Percentiles rank a stretch among this genome's conserved stretches.
Conservation (phyloP, 2,113 vertebrate genomes). For the Parotia lawesii region DNA sequence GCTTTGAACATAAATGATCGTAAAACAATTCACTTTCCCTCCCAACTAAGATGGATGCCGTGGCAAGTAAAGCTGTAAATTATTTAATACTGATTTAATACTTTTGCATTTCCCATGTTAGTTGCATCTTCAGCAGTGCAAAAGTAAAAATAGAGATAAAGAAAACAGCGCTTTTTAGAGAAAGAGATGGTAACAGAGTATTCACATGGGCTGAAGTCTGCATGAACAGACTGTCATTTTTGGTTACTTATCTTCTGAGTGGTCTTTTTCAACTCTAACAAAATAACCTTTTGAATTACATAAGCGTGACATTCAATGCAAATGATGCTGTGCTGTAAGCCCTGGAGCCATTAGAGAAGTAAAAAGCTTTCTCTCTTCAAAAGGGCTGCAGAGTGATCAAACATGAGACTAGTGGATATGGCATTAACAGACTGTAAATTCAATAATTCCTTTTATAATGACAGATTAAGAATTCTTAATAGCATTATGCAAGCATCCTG, state of each 20-base stretch:
- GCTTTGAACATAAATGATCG: not conserved
- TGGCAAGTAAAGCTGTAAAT: not conserved
- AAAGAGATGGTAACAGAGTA: not conserved
- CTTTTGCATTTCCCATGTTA: not conserved
- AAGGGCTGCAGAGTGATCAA: not conserved
- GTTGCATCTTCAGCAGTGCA: not conserved
- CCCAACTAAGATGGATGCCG: not conserved
- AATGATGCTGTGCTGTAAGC: conserved; percentile 34
- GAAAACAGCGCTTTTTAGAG: not conserved
- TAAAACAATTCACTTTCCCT: not conserved
- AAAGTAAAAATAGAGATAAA: not conserved
- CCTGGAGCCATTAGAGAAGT: conserved; percentile 40
- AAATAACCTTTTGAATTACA: conserved; percentile 47
- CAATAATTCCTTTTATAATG: conserved; percentile 25
- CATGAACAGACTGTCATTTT: conserved; percentile 10
- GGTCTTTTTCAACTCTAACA: conserved; percentile 1
- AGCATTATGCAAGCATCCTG: not conserved
- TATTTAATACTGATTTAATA: conserved; percentile 19
- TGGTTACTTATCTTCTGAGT: not conserved
- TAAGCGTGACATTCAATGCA: conserved; percentile 36
- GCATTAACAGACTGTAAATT: conserved; percentile 25
- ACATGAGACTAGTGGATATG: not conserved
- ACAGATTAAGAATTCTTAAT: conserved; percentile 28
- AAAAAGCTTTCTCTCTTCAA: conserved; percentile 46
- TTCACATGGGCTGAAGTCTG: not conserved